These are phyloP conservation scores for Parotocinclus haroldoi DNA, from an alignment of 2,797 vertebrate species.

Conservation along the genomic window DNA sequence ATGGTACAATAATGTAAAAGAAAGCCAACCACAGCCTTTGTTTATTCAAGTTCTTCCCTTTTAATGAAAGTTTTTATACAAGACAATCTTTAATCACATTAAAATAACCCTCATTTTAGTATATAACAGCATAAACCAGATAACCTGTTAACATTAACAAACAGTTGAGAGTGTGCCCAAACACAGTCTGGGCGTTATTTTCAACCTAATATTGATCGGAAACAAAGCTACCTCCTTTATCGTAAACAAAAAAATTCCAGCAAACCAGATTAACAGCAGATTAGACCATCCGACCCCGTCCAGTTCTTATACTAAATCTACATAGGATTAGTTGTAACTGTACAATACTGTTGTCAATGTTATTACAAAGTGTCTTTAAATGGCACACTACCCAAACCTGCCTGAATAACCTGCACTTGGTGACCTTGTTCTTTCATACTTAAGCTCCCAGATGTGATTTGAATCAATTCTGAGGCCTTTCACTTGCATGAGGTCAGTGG, in stretches of 20 bases:
- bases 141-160: constrained; percentile 44
- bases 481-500: neutral
- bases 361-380: neutral
- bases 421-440: too few species aligned
- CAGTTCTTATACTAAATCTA: constrained; percentile 4
- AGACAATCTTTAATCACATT: constrained; percentile 59
- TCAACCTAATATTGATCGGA: constrained; percentile 24
- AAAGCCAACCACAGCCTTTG: neutral
- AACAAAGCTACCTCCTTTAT: constrained; percentile 46
- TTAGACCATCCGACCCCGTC: neutral
- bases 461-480: neutral
- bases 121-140: constrained; percentile 53
- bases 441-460: too few species aligned
- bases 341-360: neutral
- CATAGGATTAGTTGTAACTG: neutral
- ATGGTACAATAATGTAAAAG: too few species aligned
- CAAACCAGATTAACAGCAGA: constrained; percentile 9
- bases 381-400: too few species aligned
- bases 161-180: constrained; percentile 17
- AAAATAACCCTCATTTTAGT: constrained; percentile 53
- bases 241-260: constrained; percentile 22
- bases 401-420: too few species aligned
- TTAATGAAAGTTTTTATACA: constrained; percentile 55
- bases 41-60: constrained; percentile 47
- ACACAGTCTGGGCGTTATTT: constrained; percentile 14